phyloP scores from a whole-genome alignment of 2,113 vertebrate genomes.

The Cavia porcellus region DNA sequence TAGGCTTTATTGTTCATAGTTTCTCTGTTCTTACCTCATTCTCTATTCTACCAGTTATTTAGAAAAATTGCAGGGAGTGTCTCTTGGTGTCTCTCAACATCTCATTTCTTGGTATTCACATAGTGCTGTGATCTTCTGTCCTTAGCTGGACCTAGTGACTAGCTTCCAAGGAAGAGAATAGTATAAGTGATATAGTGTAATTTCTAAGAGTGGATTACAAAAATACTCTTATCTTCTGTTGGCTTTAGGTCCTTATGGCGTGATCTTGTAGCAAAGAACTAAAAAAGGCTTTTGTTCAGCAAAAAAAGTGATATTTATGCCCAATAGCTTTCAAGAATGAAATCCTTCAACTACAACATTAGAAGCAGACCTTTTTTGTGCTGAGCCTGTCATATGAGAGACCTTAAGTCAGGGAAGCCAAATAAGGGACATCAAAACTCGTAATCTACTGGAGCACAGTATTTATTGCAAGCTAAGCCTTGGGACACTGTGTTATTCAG shows the following conservation, averaged over 20 bases:
- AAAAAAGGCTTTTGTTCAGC: background rate
- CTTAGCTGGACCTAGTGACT: background rate
- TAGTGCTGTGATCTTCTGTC: background rate
- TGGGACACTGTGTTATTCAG: background rate
- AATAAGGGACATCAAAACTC: background rate
- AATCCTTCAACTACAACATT: background rate
- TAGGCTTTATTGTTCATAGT: background rate
- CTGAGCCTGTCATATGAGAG: background rate
- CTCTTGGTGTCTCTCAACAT: background rate
- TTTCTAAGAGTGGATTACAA: background rate
- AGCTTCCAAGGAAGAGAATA: background rate
- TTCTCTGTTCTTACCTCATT: background rate
- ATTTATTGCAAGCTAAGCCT: background rate
- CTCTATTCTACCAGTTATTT: background rate
- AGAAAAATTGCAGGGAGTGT: background rate
- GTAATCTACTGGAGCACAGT: background rate
- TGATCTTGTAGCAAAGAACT: background rate
- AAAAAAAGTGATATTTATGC: background rate
- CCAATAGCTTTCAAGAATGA: background rate
- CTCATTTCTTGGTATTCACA: background rate
- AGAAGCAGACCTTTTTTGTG: background rate
- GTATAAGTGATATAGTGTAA: background rate
- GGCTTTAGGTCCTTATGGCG: background rate
- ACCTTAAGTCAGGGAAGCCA: background rate
- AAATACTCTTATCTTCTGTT: background rate